Evolutionary conservation across 2,113 vertebrate genomes (phyloP).

Genomic region (Ornithorhynchus anatinus): DNA sequence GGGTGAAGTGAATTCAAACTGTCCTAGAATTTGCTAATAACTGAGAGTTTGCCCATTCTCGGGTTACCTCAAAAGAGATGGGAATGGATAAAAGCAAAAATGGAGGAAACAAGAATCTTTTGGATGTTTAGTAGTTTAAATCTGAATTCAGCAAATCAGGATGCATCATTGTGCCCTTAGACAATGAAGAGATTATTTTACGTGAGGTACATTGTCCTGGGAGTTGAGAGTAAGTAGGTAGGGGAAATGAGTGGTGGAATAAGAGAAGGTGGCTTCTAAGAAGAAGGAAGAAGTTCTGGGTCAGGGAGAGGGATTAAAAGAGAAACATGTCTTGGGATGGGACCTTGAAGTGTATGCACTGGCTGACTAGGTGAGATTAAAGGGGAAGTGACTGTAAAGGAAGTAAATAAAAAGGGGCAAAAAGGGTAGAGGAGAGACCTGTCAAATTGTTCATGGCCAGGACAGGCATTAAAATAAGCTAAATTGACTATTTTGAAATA

Average conservation of each 20-base stretch:
- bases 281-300: not conserved
- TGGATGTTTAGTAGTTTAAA: no score
- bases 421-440: not conserved
- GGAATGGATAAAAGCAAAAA: no score
- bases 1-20: no score
- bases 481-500: conserved; percentile 3
- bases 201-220: no score
- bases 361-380: conserved; percentile 30
- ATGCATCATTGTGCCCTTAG: not conserved
- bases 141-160: not conserved
- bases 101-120: no score
- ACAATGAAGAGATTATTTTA: not conserved
- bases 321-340: not conserved
- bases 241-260: not conserved
- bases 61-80: no score
- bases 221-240: no score
- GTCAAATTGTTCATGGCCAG: conserved; percentile 4
- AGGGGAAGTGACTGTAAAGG: not conserved
- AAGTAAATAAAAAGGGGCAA: not conserved
- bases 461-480: conserved; percentile 24
- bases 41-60: no score
- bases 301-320: conserved; percentile 8
- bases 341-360: conserved; percentile 24
- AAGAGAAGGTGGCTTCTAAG: not conserved
- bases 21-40: no score